Evolutionary conservation across 1,140 invertebrate species (phyloP), one percentile per base, ranked within the genome.

Genomic region (Drosophila fuyamai): DNA sequence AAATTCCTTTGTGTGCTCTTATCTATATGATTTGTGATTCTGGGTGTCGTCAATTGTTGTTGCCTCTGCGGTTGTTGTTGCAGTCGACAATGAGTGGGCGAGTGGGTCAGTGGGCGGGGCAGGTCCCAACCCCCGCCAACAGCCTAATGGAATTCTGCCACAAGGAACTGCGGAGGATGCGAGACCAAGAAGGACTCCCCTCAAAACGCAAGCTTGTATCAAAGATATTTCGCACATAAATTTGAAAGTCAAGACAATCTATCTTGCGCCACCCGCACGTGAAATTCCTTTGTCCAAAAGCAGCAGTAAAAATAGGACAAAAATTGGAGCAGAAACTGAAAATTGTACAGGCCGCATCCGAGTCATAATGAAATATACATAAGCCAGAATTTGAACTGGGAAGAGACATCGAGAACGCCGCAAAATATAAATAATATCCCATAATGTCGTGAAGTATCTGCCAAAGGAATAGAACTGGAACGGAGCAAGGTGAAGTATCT

Each of bases 1-100:
- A 90, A 88, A 88, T 91, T 91, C 85, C 80, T 91, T 91, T 91
- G 90, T 91, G 85, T 84, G 72, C 78, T 91, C 90, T 91, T 91
- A 91, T 91, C 90, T 90, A 90, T 90, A 90, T 91, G 90, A 91
- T 91, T 91, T 91, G 85, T 91, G 90, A 91, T 91, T 88, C 79
- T 84, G 84, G 85, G 85, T 91, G 85, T 91, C 90, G 78, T 90
- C 90, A 79, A 85, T 84, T 84, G 78, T 90, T 88, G 76, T 73
- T 72, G 60, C 41, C 63, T 54, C 27, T 54, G 43, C 43, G 59
- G 54, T 73, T 63, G 56, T 54, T 76, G 44, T 36, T 76, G 60
- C 58, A 51, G 36, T n/a, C 38, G 81, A 86, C 78, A 85, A 81
- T 86, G 75, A 86, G 78, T 86, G 78, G 76, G 79, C 54, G 66